Evolutionary conservation across 2,888 invertebrate genomes (phyloP), one percentile per base, ranked within the genome.

Genomic region (Eugnorisma glareosa): DNA sequence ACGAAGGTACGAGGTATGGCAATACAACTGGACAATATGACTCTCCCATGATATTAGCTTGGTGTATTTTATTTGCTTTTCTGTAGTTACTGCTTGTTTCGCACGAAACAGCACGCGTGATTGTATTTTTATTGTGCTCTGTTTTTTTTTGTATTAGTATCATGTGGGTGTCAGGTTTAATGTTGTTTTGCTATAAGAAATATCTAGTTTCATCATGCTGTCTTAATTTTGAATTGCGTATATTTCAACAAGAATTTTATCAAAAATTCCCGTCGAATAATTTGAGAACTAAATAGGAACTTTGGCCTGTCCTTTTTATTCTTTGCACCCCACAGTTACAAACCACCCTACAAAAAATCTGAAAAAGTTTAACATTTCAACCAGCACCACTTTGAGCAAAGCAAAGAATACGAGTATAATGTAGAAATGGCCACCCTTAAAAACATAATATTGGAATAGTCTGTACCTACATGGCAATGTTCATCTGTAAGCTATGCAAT

Each of bases 1-100:
- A n/a, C n/a, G n/a, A n/a, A n/a, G n/a, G n/a, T n/a, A n/a, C n/a
- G n/a, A n/a, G 10, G 4, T 31, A 63, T n/a, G 48, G 79, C 69
- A 79, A 28, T 7, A 79, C 40, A 69, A 79, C 61, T 45, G 35
- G 18, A 24, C 7, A 70, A 63, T 35, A 79, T 77, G 79, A 79
- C 77, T 69, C 48, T 51, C 24, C 28, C 43, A 63, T 79, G 70
- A 63, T 70, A 61, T 18, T 10, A 21, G 79, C 79, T 79, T 79
- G 69, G 6, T 77, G 70, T 77, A 37, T 77, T 77, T 77, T 37
- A 63, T 77, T 77, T 79, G 70, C 79, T 28, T 8, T 51, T 79
- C 1, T 63, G 79, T 77, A 79, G 79, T 77, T 70, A 63, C 43
- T 51, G 77, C 70, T 77, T 77, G 79, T 77, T 70, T 63, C 61